These are phyloP conservation scores for Syngnathus floridae DNA, from an alignment of 2,113 vertebrate genomes.

Conservation along the genomic window DNA sequence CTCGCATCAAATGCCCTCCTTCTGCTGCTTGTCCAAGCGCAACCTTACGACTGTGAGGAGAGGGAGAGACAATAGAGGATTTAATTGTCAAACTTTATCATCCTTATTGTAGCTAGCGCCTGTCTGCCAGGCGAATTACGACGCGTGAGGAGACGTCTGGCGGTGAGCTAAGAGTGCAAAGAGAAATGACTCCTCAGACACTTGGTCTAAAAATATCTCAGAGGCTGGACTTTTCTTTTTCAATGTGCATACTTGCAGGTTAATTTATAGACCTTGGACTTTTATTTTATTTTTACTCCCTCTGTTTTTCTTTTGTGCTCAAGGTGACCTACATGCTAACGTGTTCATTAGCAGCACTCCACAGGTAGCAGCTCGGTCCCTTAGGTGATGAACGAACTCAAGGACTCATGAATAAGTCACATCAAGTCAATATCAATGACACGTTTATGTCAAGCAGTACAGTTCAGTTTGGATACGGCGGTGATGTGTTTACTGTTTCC, in stretches of 20 bases:
- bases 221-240: not conserved
- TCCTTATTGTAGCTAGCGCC: constrained; percentile 41
- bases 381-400: constrained; percentile 22
- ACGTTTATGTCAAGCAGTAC: not conserved
- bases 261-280: not conserved
- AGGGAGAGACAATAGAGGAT: constrained; percentile 29
- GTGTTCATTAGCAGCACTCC: constrained; percentile 30
- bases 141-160: constrained; percentile 21
- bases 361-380: constrained; percentile 14
- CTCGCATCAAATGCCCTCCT: constrained; percentile 17
- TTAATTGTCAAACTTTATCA: constrained; percentile 59
- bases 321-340: constrained; percentile 49
- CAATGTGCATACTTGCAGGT: not conserved
- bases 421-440: constrained; percentile 36
- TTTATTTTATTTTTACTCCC: constrained; percentile 22
- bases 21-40: constrained; percentile 5
- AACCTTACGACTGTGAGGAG: constrained; percentile 8
- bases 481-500: not conserved
- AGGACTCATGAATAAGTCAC: constrained; percentile 11
- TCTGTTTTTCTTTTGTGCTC: constrained; percentile 14
- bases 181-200: constrained; percentile 21
- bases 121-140: constrained; percentile 51
- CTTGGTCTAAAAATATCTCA: constrained; percentile 37
- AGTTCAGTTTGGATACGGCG: not conserved
- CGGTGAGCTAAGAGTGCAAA: constrained; percentile 25